These are phyloP conservation scores for Glyphotaelius pellucidus DNA, from an alignment of 2,888 invertebrate genomes.

Conservation along the genomic window DNA sequence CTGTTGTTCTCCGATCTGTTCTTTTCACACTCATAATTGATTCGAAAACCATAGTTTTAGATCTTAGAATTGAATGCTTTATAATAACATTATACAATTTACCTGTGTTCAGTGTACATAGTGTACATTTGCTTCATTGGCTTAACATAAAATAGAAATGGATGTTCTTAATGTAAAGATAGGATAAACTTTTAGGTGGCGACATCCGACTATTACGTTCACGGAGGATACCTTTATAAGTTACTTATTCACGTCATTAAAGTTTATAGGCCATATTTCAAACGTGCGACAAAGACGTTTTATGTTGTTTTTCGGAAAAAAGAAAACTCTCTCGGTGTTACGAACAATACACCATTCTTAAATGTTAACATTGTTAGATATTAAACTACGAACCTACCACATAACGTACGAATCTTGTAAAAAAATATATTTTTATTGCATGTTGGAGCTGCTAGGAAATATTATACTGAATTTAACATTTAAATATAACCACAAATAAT, in stretches of 20 bases:
- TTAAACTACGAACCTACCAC: background rate
- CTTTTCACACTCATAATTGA: too few species aligned
- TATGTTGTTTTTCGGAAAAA: background rate
- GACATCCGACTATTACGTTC: slow-evolving; percentile 14
- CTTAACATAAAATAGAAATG: slow-evolving; percentile 19
- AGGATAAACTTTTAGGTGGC: background rate
- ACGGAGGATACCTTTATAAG: background rate
- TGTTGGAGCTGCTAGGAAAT: too few species aligned
- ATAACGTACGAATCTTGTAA: background rate
- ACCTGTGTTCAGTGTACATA: too few species aligned
- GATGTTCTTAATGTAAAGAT: slow-evolving; percentile 21
- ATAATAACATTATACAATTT: too few species aligned
- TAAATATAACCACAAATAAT: too few species aligned
- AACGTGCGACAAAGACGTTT: background rate
- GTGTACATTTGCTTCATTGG: background rate
- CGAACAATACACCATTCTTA: background rate
- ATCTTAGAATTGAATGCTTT: too few species aligned
- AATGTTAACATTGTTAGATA: background rate
- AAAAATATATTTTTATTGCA: too few species aligned
- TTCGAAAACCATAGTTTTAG: too few species aligned
- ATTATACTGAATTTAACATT: too few species aligned
- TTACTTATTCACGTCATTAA: background rate
- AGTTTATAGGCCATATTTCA: background rate
- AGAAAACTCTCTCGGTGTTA: background rate
- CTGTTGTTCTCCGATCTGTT: too few species aligned